Evolutionary conservation across 2,888 invertebrate species (phyloP).

Genomic region (Atherix ibis): DNA sequence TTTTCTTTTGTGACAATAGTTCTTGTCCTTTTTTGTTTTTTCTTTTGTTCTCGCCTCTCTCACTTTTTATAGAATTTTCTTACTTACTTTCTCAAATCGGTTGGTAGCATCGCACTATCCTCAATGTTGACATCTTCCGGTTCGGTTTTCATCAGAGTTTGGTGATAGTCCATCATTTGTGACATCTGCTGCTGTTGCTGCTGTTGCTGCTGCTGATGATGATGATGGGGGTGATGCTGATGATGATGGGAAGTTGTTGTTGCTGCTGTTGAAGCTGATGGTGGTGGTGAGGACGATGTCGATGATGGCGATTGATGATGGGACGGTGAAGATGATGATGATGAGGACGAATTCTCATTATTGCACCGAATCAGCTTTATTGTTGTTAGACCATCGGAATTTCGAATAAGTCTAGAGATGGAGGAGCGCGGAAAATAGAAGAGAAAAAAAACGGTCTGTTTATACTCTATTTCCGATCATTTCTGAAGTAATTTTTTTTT

Average conservation of each 20-base stretch:
- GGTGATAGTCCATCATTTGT: conserved; percentile 4
- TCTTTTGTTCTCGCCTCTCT: no score
- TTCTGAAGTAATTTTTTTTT: no score
- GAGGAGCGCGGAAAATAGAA: background rate
- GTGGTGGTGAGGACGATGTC: no score
- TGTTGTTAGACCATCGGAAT: conserved; percentile 32
- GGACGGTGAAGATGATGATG: background rate
- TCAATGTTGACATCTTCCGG: conserved; percentile 11
- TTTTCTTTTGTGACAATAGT: no score
- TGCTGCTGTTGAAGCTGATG: conserved; percentile 3
- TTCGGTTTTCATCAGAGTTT: conserved; percentile 7
- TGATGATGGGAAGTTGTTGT: conserved; percentile 6
- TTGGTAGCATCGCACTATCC: conserved; percentile 13
- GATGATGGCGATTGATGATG: background rate
- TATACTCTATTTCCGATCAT: no score
- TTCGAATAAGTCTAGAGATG: conserved; percentile 26
- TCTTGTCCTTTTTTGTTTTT: no score
- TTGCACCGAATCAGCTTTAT: conserved; percentile 32
- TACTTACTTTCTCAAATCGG: conserved; percentile 13
- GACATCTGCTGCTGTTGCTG: conserved; percentile 1
- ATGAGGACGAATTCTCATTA: conserved; percentile 18
- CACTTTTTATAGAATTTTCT: no score
- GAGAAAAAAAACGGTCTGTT: no score
- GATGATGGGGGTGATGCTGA: conserved; percentile 5
- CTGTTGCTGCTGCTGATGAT: conserved; percentile 4